Conservation (phyloP, 1,140 invertebrate genomes). For the Diploscapter pachys region DNA sequence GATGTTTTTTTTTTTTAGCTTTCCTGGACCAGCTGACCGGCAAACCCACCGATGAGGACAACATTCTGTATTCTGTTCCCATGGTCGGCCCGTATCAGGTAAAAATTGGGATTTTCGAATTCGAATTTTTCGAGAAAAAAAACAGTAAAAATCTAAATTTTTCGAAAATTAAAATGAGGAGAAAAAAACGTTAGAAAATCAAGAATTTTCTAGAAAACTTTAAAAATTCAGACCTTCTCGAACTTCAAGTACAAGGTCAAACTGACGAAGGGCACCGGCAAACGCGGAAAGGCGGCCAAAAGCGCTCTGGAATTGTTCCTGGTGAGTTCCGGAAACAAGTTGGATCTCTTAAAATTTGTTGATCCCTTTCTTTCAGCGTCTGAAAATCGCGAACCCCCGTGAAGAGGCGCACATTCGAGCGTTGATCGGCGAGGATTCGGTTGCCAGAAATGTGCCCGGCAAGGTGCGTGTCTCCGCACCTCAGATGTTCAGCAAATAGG, state of each 20-base stretch:
- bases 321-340: conserved; percentile 29
- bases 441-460: conserved; percentile 91
- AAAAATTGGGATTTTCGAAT: background rate
- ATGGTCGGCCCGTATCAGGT: conserved; percentile 89
- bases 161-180: no score
- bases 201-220: no score
- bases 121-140: no score
- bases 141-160: no score
- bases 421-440: conserved; percentile 78
- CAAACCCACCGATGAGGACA: conserved; percentile 78
- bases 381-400: conserved; percentile 72
- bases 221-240: conserved; percentile 63
- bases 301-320: conserved; percentile 83
- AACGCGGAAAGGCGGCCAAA: conserved; percentile 90
- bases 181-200: no score
- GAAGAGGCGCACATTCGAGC: conserved; percentile 89
- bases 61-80: conserved; percentile 86
- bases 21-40: conserved; percentile 74
- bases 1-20: conserved; percentile 46
- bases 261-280: conserved; percentile 85
- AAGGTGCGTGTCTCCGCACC: conserved; percentile 83
- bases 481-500: conserved; percentile 45
- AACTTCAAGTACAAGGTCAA: conserved; percentile 91
- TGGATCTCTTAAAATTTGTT: background rate
- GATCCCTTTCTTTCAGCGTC: conserved; percentile 62